Evolutionary conservation across 2,113 vertebrate genomes (phyloP).

Genomic region (Pseudorectes ferrugineus): DNA sequence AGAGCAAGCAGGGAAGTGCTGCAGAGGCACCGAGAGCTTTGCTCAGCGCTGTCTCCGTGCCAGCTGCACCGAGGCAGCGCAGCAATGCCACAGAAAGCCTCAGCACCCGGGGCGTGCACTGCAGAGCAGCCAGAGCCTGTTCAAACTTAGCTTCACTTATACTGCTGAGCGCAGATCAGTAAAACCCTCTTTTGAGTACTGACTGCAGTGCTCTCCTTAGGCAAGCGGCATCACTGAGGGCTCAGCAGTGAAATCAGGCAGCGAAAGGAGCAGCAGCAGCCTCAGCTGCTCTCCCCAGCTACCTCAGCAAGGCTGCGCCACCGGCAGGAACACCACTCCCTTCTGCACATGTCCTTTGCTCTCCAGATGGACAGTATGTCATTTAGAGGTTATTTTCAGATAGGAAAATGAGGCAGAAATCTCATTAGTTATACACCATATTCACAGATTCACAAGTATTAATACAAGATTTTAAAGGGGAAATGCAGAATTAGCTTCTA

Average conservation of each 20-base stretch:
- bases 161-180: not conserved
- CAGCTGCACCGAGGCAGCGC: not conserved
- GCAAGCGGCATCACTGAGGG: not conserved
- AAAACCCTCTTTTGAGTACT: not conserved
- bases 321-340: not conserved
- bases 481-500: not conserved
- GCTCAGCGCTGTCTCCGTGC: rapidly evolving
- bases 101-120: not conserved
- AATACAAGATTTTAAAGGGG: not conserved
- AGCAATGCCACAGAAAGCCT: not conserved
- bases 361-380: not conserved
- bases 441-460: not conserved
- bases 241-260: not conserved
- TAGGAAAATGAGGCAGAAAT: not conserved
- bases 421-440: not conserved
- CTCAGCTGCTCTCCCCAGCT: not conserved
- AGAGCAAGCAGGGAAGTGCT: not conserved
- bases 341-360: not conserved
- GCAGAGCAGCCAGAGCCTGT: not conserved
- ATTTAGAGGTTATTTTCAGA: not conserved
- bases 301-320: not conserved
- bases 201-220: not conserved
- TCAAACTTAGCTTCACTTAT: not conserved
- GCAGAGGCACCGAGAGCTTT: too few relatives aligned
- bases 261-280: not conserved